Conservation (phyloP, 2,113 vertebrate genomes). For the Psittacula cyanocephala region DNA sequence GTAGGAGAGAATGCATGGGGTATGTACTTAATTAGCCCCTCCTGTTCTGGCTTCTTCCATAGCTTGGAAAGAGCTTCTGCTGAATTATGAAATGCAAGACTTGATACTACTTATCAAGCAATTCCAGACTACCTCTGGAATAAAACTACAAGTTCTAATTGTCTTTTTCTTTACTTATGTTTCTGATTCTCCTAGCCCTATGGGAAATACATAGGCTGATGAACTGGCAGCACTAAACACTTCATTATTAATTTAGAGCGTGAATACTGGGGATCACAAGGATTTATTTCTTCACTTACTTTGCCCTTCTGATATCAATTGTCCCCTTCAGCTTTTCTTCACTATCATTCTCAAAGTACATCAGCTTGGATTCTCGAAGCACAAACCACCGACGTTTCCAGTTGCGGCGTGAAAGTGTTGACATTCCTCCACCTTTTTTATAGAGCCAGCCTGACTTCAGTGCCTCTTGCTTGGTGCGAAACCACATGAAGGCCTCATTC, state of each 20-base stretch:
- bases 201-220: neutral
- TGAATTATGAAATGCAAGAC: constrained; percentile 2
- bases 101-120: neutral
- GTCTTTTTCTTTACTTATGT: neutral
- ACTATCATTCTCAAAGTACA: constrained; percentile 92
- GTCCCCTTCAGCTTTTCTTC: constrained; percentile 93
- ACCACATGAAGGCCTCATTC: constrained; percentile 93
- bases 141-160: neutral
- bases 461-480: constrained; percentile 88
- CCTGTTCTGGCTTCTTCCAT: constrained; percentile 10
- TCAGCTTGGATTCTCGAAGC: constrained; percentile 87
- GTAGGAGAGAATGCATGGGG: constrained; percentile 7
- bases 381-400: constrained; percentile 97
- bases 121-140: neutral
- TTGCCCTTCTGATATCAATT: constrained; percentile 87
- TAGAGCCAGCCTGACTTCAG: constrained; percentile 91
- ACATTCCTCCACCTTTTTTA: constrained; percentile 91
- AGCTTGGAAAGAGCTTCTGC: neutral
- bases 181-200: neutral
- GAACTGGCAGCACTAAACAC: neutral
- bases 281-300: constrained; percentile 68
- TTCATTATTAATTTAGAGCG: neutral
- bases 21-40: constrained; percentile 51
- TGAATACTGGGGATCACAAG: neutral
- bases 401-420: constrained; percentile 89